Evolutionary conservation across 2,797 vertebrate species (phyloP).

Genomic region (Calcarius lapponicus): DNA sequence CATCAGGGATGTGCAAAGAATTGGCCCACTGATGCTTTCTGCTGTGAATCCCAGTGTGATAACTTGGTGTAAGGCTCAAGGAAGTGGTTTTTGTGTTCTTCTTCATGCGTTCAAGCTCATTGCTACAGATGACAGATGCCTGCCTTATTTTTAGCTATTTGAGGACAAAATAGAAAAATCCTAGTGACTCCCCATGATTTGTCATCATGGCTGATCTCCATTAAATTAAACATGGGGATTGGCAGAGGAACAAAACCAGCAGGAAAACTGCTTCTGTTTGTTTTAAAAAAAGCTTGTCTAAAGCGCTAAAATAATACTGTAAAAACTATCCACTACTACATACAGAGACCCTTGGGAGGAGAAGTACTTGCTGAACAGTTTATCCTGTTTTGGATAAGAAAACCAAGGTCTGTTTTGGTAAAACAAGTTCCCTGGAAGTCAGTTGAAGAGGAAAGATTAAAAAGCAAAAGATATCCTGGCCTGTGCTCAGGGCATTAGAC

Average conservation of each 20-base stretch:
- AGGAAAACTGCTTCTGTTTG: conserved; percentile 59
- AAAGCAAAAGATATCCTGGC: background rate
- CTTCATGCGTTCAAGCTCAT: background rate
- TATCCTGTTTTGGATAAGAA: conserved; percentile 5
- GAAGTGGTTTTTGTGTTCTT: background rate
- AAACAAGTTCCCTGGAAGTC: background rate
- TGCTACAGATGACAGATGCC: conserved; percentile 19
- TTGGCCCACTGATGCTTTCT: background rate
- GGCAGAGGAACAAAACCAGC: conserved; percentile 49
- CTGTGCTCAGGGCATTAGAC: background rate
- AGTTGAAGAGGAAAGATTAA: background rate
- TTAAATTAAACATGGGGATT: conserved; percentile 52
- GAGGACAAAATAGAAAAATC: conserved; percentile 43
- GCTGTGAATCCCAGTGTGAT: background rate
- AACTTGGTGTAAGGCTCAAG: background rate
- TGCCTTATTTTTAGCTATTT: conserved; percentile 46
- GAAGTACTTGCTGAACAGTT: conserved; percentile 2
- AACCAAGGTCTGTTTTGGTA: background rate
- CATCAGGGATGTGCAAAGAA: background rate
- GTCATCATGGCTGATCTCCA: conserved; percentile 37
- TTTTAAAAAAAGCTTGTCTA: conserved; percentile 28
- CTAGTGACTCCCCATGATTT: conserved; percentile 29
- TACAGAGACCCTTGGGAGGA: conserved; percentile 28
- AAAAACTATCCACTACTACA: background rate
- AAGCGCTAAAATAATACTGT: conserved; percentile 27